These are phyloP conservation scores for Dolichopus griseipennis DNA, from an alignment of 2,888 invertebrate species.

Conservation along the genomic window DNA sequence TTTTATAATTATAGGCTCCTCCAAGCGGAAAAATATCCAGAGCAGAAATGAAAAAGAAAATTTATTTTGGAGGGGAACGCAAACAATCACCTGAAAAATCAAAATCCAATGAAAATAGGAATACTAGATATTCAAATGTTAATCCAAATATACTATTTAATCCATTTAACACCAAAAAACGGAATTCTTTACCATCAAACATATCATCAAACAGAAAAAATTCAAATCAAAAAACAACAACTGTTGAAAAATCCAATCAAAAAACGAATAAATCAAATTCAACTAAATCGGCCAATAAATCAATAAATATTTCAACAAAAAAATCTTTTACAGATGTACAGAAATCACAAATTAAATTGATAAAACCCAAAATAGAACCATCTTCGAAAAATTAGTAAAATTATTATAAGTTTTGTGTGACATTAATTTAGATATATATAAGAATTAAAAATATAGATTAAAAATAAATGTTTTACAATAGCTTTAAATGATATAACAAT, in stretches of 20 bases:
- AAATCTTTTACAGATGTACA: background rate
- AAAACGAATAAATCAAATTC: background rate
- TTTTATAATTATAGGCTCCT: background rate
- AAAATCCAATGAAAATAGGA: background rate
- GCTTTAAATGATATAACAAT: no score
- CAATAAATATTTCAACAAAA: background rate
- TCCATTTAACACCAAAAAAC: background rate
- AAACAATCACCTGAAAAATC: background rate
- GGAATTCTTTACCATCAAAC: background rate
- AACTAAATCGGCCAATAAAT: no score
- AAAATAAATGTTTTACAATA: no score
- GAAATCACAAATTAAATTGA: background rate
- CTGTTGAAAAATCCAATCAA: background rate
- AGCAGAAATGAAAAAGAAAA: conserved; percentile 5
- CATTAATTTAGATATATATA: no score
- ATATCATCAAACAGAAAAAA: background rate
- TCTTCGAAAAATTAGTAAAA: background rate
- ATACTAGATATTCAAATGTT: background rate
- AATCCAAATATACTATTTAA: background rate
- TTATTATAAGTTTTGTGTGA: background rate
- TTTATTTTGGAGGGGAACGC: background rate
- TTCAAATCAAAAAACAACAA: background rate
- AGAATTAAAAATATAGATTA: no score
- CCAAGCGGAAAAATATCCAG: background rate
- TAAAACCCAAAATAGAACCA: conserved; percentile 8